These are phyloP conservation scores for Drosophila nigromelanica DNA, from an alignment of 1,140 invertebrate species.

Conservation along the genomic window DNA sequence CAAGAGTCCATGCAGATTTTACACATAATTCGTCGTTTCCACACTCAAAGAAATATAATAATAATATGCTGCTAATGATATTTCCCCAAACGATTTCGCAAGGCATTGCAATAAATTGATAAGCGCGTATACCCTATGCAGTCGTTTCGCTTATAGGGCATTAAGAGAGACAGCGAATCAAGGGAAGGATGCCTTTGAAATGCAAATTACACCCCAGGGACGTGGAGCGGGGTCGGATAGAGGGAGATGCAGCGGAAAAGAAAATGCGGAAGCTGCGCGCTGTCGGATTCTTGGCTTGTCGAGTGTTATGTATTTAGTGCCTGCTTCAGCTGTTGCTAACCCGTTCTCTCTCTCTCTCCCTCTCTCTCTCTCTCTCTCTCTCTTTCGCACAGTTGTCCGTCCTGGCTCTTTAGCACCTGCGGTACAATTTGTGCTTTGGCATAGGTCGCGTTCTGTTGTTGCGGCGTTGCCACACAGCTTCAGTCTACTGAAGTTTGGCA, in stretches of 20 bases:
- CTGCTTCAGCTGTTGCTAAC: constrained; percentile 26
- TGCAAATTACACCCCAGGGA: constrained; percentile 72
- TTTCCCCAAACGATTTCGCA: background rate
- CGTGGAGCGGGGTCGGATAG: background rate
- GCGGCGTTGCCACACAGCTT: constrained; percentile 31
- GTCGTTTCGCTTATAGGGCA: constrained; percentile 23
- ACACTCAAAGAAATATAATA: too few relatives aligned
- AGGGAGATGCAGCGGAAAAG: constrained; percentile 40
- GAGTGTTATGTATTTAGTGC: constrained; percentile 77
- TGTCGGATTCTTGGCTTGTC: constrained; percentile 68
- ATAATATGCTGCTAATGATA: background rate
- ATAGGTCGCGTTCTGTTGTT: constrained; percentile 44
- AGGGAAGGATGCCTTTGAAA: constrained; percentile 67
- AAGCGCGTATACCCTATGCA: constrained; percentile 9
- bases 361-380: too few relatives aligned
- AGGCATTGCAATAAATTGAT: constrained; percentile 1
- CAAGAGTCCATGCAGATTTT: too few relatives aligned
- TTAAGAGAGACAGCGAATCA: constrained; percentile 20
- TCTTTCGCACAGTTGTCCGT: too few relatives aligned
- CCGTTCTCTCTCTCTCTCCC: background rate
- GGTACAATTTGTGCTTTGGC: constrained; percentile 52
- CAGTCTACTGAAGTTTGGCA: constrained; percentile 49
- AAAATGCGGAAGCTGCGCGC: constrained; percentile 66
- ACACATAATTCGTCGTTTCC: too few relatives aligned
- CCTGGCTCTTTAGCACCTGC: constrained; percentile 25